Base-by-base conservation (phyloP, 2,888 invertebrate species). In the Heteromurus nitidus region DNA sequence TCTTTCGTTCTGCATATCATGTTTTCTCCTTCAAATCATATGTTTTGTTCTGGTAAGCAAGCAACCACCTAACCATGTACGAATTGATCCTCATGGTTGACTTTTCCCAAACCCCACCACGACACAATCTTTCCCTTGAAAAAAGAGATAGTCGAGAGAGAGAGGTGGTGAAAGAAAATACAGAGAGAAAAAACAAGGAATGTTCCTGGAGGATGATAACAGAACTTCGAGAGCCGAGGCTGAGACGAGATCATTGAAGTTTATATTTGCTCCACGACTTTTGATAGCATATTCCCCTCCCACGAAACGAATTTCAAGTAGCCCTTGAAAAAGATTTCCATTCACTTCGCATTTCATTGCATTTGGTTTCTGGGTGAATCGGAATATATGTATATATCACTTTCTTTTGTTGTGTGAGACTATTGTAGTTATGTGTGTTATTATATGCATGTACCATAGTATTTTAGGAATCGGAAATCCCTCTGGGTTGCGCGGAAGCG, bases 401-500 rank as follows among this genome's bases (percentile, higher is more conserved):
- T 47, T 47, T 74, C 55, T 60, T 30, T 36, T 30, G 62, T 50
- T 64, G 64, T 58, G 36, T 50, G 64, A 36, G 72, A 30, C 72
- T 18, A 53, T 1, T 24, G 9, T 47, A n/a, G 9, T 3, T 47
- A 16, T n/a, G 47, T 3, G 13, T 5, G 18, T 47, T 47, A 47
- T 47, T 47, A n/a, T 47, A n/a, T 47, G 47, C 47, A 47, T 47
- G 47, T n/a, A 47, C 42, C 42, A 1, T 68, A 42, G n/a, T 64
- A 74, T 30, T 74, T 18, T 24, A 64, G 50, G 64, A 44, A 30
- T 64, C 50, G 64, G 74, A 74, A 74, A 65, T 74, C 64, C 64
- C 74, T 53, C 53, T 31, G 47, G 74, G 22, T 64, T 74, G 44
- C 50, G 50, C 74, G 74, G 74, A 74, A 74, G 64, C 74, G 64